Evolutionary conservation across 2,797 vertebrate species (phyloP), one percentile per base, ranked within the genome.

Genomic region (Poecilia velifera): DNA sequence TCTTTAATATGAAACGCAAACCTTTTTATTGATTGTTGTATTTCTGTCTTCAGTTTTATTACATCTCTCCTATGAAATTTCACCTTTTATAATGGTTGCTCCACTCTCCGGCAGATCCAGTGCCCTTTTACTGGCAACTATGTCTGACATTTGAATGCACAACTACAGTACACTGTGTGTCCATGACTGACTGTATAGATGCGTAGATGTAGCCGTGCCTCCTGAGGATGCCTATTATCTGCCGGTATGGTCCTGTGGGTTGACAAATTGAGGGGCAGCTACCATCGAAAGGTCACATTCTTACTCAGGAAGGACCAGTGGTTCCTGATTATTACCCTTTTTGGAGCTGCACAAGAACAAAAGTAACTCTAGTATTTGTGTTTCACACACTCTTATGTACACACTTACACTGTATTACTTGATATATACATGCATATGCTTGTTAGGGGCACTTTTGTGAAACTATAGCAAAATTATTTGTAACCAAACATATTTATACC

Each of bases 231-330:
- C 78, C 83, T 78, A 86, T 86, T 85, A 88, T 84, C 76, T 76
- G 80, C 78, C 78, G 77, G 72, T 78, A 76, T 73, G 57, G 74
- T 77, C 83, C 81, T 85, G 76, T 80, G 83, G 76, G 79, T 77
- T 78, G 88, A 80, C 34, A 87, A 86, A 80, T 86, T 82, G 83
- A 76, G 77, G 82, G 80, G 53, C 83, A 84, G 86, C 81, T 76
- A 74, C 76, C 75, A 59, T 73, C 62, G 76, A 89, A 90, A 91
- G 87, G 88, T 90, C 88, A 87, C 80, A 41, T 75, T 78, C 71
- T 53, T 28, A 53, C 75, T 80, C 68, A 81, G 72, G 72, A 79
- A 77, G 76, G 39, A 47, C 36, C 45, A 34, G 47, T 13, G 28
- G 76, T 78, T 34, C 71, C 53, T 83, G 80, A 84, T 84, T 89